Base-by-base conservation (phyloP, 2,888 invertebrate species). In the Lissonota sp. region DNA sequence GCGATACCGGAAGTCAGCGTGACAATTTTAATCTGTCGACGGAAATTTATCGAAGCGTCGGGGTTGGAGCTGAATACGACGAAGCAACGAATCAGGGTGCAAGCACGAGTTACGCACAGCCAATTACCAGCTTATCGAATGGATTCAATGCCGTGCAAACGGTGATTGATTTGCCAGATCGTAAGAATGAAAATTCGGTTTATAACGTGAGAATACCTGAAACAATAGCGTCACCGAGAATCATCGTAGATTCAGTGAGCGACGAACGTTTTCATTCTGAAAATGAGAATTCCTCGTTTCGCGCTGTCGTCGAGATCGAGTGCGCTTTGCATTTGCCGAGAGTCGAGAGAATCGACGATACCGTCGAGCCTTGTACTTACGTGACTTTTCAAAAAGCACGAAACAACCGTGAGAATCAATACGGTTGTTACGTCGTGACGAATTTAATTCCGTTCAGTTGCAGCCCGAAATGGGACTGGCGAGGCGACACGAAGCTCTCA, bases 371-470 rank as follows among this genome's bases (percentile, higher is more conserved):
- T 7, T 94, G 94, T 86, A 94, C 94, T 53, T 95, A 95, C 86
- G 95, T 95, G 7, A 94, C 94, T 64, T 95, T 95, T 88, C 94
- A 95, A 87, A 93, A 93, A 3, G 82, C 88, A 42, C 90, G 87
- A 75, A 80, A 62, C 16, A 79, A 12, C 77, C 76, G 74, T 26
- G 74, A 69, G 0, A 85, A 80, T 40, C 86, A 87, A 55, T 86
- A 86, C 37, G 92, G 93, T 37, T 87, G 92, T 69, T 93, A 93
- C 49, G 92, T 91, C 87, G 91, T 93, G 26, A 95, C 95, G 8
- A 92, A 93, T 81, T 91, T 95, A 70, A 92, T 53, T 51, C 80
- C 82, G 0, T 84, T 79, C 67, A 84, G 77, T 16, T 83, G 84
- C 39, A 84, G 75, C 72, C 85, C 85, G 0, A 80, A 81, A 26